Evolutionary conservation across 2,113 vertebrate species (phyloP).

Genomic region (Hemiprocne comata): DNA sequence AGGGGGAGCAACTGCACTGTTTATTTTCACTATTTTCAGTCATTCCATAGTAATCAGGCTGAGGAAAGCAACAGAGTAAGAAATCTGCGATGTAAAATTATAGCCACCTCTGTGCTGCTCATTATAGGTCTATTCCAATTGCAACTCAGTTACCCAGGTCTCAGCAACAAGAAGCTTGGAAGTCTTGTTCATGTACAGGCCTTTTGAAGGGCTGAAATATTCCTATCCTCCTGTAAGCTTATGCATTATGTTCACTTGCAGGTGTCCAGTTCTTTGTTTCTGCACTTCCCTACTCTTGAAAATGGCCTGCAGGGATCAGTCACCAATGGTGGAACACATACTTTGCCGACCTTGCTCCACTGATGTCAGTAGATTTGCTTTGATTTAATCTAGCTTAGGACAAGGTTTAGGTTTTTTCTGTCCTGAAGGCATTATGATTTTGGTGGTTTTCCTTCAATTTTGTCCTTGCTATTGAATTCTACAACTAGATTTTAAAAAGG

Average conservation of each 20-base stretch:
- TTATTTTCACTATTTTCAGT: background rate
- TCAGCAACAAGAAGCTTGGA: background rate
- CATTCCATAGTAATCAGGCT: background rate
- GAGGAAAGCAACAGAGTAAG: background rate
- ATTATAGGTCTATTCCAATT: background rate
- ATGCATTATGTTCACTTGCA: background rate
- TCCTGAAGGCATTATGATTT: background rate
- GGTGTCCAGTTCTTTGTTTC: background rate
- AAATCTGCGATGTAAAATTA: background rate
- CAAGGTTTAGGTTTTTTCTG: background rate
- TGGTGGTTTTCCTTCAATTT: background rate
- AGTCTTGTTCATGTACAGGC: background rate
- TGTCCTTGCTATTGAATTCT: background rate
- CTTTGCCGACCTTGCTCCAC: background rate
- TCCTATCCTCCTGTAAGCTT: background rate
- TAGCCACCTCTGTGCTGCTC: background rate
- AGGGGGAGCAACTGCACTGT: background rate
- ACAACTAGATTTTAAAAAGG: background rate
- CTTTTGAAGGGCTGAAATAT: background rate
- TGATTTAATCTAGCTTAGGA: background rate
- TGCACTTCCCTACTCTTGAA: background rate
- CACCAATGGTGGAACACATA: background rate
- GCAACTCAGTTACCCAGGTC: background rate
- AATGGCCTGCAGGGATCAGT: background rate
- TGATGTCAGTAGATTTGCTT: background rate